Evolutionary conservation across 2,113 vertebrate genomes (phyloP), one percentile per base, ranked within the genome.

Genomic region (Gorsachius goisagi): DNA sequence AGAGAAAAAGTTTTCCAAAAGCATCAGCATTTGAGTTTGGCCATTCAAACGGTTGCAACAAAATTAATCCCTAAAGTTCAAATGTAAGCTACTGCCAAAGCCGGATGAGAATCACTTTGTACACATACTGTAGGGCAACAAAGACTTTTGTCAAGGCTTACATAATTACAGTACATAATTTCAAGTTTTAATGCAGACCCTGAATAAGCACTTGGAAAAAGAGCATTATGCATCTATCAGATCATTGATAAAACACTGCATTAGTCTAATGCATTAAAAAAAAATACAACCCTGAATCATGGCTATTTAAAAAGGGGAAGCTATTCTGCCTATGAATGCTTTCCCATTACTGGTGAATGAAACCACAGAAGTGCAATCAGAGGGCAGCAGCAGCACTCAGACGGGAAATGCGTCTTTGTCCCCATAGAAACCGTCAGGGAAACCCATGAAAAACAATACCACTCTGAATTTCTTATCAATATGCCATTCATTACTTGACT

Each of bases 401-500:
- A 96, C 95, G 92, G 98, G 97, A 98, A 98, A 97, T 95, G 95
- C 95, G 81, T 97, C 97, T 96, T 88, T 87, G 96, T 98, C 95
- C 67, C 97, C 97, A 97, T 97, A 94, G 98, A 97, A 97, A 98
- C 98, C 80, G 93, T 90, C 94, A 85, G 98, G 98, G 97, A 98
- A 97, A 96, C 97, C 97, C 93, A 87, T 94, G 95, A 95, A 91
- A 97, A 95, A 96, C 90, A 91, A 96, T 91, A 93, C 89, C 53
- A 91, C 94, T 96, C 96, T 64, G 92, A 96, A 86, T 93, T 94
- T 95, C 97, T 96, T 97, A 89, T 95, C 95, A 89, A 96, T 91
- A 90, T 92, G 88, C 96, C 94, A 89, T 85, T 96, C 90, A 96
- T 94, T 95, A 86, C 93, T 91, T 47, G 72, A 95, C 97, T 78